A percentile compares a stretch with the other conserved stretches of the same genome.
Conservation (phyloP, 2,113 vertebrate species). For the Balaenoptera acutorostrata region DNA sequence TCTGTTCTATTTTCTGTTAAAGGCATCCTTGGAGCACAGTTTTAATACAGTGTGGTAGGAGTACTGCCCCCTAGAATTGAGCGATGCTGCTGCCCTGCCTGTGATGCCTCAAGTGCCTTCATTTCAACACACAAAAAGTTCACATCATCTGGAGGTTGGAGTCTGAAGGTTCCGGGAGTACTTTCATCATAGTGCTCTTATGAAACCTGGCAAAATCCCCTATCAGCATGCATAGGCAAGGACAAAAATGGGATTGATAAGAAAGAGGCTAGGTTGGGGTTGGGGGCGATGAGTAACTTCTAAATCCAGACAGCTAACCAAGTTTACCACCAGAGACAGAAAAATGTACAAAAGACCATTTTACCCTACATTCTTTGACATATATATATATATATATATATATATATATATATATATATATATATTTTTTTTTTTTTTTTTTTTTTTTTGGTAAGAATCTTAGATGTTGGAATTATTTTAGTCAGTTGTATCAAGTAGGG, state of each 20-base stretch:
- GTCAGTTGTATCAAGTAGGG: neutral
- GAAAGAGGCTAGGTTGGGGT: neutral
- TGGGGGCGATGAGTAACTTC: neutral
- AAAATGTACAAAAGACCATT: neutral
- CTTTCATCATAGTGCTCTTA: neutral
- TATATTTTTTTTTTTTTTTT: too few species aligned
- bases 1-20: neutral
- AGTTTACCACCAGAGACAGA: neutral
- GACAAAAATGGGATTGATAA: neutral
- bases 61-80: neutral
- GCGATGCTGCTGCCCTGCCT: fast-evolving
- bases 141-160: neutral
- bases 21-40: neutral
- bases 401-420: neutral
- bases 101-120: neutral
- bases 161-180: neutral
- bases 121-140: neutral
- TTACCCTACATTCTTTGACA: neutral
- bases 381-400: neutral
- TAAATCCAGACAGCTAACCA: neutral
- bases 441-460: neutral
- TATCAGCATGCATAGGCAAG: neutral
- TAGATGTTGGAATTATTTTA: neutral
- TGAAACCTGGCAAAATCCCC: neutral
- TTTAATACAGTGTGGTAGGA: neutral